These are phyloP conservation scores for Falco concolor DNA, from an alignment of 2,797 vertebrate genomes.

Conservation along the genomic window DNA sequence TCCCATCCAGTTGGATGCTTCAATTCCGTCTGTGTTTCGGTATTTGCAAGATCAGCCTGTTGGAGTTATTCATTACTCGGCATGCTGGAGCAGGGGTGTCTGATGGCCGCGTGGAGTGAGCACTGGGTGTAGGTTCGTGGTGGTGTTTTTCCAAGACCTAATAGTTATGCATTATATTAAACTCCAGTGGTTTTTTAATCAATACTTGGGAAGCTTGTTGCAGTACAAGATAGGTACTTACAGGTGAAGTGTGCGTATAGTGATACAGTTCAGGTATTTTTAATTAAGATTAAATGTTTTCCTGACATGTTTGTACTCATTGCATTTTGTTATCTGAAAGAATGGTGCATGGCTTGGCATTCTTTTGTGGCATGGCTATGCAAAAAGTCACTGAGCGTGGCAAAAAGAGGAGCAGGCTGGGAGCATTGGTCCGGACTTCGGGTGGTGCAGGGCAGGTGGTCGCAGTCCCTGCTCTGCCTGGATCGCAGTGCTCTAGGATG, in stretches of 20 bases:
- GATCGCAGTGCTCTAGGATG: rapidly evolving
- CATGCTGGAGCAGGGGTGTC: not conserved
- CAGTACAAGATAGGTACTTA: not conserved
- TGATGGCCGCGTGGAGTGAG: rapidly evolving
- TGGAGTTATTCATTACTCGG: not conserved
- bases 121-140: not conserved
- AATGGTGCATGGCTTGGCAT: not conserved
- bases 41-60: not conserved
- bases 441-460: not conserved
- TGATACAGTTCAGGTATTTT: not conserved
- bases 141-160: not conserved
- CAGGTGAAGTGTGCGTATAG: not conserved
- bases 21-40: rapidly evolving
- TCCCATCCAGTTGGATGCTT: not conserved
- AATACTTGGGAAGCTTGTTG: not conserved
- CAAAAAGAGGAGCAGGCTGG: not conserved
- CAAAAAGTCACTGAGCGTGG: rapidly evolving
- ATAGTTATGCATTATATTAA: not conserved
- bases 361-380: not conserved
- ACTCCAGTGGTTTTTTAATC: not conserved
- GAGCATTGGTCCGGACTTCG: not conserved
- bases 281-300: not conserved
- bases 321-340: not conserved
- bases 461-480: not conserved
- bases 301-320: not conserved